Conservation (phyloP, 1,140 invertebrate genomes). For the Heliconius nattereri region DNA sequence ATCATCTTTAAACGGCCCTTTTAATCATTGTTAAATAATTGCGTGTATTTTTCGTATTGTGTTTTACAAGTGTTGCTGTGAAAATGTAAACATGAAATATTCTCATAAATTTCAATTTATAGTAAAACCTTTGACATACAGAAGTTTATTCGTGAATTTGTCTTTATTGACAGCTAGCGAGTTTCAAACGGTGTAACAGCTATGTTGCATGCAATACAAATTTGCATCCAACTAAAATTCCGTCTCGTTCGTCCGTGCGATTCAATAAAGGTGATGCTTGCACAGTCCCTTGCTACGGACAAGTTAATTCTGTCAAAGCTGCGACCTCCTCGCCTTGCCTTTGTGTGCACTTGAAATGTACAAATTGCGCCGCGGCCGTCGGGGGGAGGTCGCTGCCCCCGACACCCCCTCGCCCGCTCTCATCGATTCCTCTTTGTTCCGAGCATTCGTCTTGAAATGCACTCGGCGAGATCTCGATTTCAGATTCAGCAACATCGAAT, state of each 20-base stretch:
- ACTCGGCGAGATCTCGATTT: conserved; percentile 72
- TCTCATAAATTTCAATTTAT: conserved; percentile 2
- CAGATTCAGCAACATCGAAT: conserved; percentile 65
- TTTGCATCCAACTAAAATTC: conserved; percentile 41
- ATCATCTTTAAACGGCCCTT: neutral
- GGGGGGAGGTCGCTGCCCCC: conserved; percentile 71
- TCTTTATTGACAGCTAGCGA: conserved; percentile 28
- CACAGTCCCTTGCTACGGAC: conserved; percentile 61
- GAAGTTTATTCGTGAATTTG: conserved; percentile 17
- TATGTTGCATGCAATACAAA: conserved; percentile 31
- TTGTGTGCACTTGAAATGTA: conserved; percentile 80
- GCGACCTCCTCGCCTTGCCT: conserved; percentile 75
- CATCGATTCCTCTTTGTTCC: conserved; percentile 78
- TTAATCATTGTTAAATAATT: neutral
- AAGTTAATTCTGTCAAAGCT: conserved; percentile 81
- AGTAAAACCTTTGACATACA: neutral
- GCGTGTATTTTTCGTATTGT: too few species aligned
- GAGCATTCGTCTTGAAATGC: conserved; percentile 76
- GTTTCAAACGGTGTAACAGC: conserved; percentile 11
- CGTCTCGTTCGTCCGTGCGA: conserved; percentile 39
- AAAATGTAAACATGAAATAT: neutral
- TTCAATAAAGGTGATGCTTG: conserved; percentile 71
- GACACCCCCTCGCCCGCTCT: conserved; percentile 59
- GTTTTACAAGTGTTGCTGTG: neutral
- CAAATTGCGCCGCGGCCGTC: conserved; percentile 74